Evolutionary conservation across 1,140 invertebrate species (phyloP).

Genomic region (Tenebrio molitor): DNA sequence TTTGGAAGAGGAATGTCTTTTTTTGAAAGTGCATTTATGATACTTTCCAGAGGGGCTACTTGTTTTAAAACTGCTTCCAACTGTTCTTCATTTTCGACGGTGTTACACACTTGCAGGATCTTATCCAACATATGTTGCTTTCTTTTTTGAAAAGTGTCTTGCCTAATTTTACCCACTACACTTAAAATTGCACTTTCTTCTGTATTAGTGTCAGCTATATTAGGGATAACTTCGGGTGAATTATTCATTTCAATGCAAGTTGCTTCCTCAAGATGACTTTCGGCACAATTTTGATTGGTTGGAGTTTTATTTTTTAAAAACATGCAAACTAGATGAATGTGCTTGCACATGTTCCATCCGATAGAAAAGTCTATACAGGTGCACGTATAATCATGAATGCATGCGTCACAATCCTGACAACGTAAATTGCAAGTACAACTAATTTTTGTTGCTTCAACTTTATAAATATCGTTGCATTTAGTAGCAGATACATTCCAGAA

Average conservation of each 20-base stretch:
- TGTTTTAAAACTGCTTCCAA: neutral
- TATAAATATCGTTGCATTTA: neutral
- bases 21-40: no score
- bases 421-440: neutral
- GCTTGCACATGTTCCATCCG: neutral
- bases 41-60: neutral
- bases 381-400: neutral
- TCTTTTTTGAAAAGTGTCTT: no score
- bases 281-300: no score
- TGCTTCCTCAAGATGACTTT: neutral
- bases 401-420: neutral
- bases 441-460: neutral
- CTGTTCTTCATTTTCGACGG: no score
- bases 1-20: neutral
- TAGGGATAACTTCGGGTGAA: no score
- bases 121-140: no score
- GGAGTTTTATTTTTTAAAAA: neutral
- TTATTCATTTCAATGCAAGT: no score
- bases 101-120: no score
- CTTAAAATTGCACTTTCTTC: no score
- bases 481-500: no score
- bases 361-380: neutral
- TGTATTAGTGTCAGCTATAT: no score
- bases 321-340: neutral
- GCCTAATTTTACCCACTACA: no score